A percentile compares a stretch with the other conserved stretches of the same genome.
phyloP scores from a whole-genome alignment of 35 echinoderm and acorn worm species.

The Holothuria glaberrima region DNA sequence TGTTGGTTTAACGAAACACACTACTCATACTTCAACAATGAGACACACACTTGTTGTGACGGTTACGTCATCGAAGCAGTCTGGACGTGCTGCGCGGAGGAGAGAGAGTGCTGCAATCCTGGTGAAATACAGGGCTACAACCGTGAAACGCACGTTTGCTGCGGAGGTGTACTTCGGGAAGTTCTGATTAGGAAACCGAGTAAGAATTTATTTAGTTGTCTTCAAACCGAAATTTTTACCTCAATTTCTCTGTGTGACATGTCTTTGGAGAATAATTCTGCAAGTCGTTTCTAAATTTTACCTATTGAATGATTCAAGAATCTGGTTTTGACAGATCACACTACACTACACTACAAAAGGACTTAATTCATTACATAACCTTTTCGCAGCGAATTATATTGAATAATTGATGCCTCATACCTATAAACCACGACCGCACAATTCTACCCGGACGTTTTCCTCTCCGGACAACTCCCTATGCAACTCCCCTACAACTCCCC shows the following conservation, averaged over 20 bases:
- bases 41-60: slow-evolving; percentile 9
- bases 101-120: not conserved
- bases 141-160: not conserved
- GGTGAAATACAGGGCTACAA: slow-evolving; percentile 2
- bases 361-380: no score
- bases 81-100: slow-evolving; percentile 10
- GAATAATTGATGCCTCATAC: no score
- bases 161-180: not conserved
- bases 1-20: not conserved
- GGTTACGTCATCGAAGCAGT: not conserved
- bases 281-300: no score
- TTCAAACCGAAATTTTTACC: not conserved
- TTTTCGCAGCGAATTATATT: not conserved
- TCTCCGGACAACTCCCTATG: no score
- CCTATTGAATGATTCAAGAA: no score
- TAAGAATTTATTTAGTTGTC: not conserved
- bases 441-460: no score
- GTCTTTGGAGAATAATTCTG: not conserved
- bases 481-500: no score
- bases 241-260: not conserved
- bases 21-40: not conserved
- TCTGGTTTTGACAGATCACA: no score
- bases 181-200: not conserved
- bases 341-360: no score
- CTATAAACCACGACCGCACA: no score